A percentile compares a stretch with the other conserved stretches of the same genome.
Evolutionary conservation across 2,797 vertebrate genomes (phyloP).

Genomic region (Pogoniulus pusillus): DNA sequence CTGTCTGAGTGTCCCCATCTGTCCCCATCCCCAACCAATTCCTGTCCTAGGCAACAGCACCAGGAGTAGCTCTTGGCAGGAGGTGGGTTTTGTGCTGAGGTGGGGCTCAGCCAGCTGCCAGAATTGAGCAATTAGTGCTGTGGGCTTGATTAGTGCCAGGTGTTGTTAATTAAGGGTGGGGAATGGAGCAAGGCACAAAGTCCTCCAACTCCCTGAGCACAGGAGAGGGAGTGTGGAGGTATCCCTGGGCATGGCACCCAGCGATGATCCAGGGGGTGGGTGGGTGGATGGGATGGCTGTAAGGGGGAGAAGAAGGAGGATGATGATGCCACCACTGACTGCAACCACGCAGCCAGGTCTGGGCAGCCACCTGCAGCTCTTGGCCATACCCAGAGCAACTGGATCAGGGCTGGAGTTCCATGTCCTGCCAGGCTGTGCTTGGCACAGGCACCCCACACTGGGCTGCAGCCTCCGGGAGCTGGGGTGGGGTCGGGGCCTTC

Average conservation of each 20-base stretch:
- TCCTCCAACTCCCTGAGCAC: not conserved
- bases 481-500: accelerated
- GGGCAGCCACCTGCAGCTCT: not conserved
- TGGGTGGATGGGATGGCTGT: not conserved
- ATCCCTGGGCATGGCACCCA: not conserved
- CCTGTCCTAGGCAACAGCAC: not conserved
- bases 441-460: accelerated
- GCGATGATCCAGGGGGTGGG: accelerated
- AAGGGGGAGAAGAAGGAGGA: not conserved
- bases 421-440: accelerated
- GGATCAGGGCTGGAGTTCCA: not conserved
- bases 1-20: not conserved
- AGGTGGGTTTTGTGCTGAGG: not conserved
- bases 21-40: not conserved
- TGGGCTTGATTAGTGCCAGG: not conserved
- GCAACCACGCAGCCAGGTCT: not conserved
- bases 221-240: accelerated
- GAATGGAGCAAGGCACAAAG: accelerated
- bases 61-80: too few relatives aligned
- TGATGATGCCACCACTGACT: accelerated
- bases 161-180: not conserved
- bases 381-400: accelerated
- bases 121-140: not conserved
- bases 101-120: not conserved
- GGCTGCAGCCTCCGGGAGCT: not conserved